Evolutionary conservation across 2,888 invertebrate species (phyloP).

Genomic region (Ectemnius lituratus): DNA sequence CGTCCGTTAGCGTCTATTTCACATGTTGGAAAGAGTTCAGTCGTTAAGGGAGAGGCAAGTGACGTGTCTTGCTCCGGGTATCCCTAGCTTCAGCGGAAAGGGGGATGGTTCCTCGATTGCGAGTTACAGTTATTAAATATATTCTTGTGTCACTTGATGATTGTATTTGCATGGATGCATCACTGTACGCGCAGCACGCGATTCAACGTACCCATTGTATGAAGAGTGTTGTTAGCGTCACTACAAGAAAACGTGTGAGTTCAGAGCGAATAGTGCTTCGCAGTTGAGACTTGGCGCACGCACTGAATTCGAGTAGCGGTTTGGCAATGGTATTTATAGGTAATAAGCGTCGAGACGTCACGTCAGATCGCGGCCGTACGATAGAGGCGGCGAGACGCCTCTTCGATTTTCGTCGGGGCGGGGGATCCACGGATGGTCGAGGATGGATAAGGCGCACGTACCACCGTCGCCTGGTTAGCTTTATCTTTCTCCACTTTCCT

Average conservation of each 20-base stretch:
- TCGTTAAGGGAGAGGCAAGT: too few relatives aligned
- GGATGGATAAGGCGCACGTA: constrained; percentile 2
- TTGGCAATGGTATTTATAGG: constrained; percentile 65
- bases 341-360: constrained; percentile 30
- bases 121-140: too few relatives aligned
- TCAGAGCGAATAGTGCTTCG: neutral
- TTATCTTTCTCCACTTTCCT: constrained; percentile 7
- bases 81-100: too few relatives aligned
- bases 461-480: neutral
- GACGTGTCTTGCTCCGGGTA: too few relatives aligned
- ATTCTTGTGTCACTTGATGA: too few relatives aligned
- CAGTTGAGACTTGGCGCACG: neutral
- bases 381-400: constrained; percentile 16
- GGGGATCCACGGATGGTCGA: constrained; percentile 29
- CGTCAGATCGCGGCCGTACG: constrained; percentile 30
- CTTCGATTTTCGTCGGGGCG: constrained; percentile 25
- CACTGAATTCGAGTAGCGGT: constrained; percentile 55
- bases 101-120: too few relatives aligned
- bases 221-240: neutral
- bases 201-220: neutral
- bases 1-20: neutral
- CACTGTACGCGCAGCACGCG: too few relatives aligned
- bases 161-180: too few relatives aligned
- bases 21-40: too few relatives aligned
- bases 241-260: neutral